Percentiles rank a stretch among this genome's conserved stretches.
phyloP scores from a whole-genome alignment of 2,797 vertebrate genomes.

The Heterohyrax brucei region DNA sequence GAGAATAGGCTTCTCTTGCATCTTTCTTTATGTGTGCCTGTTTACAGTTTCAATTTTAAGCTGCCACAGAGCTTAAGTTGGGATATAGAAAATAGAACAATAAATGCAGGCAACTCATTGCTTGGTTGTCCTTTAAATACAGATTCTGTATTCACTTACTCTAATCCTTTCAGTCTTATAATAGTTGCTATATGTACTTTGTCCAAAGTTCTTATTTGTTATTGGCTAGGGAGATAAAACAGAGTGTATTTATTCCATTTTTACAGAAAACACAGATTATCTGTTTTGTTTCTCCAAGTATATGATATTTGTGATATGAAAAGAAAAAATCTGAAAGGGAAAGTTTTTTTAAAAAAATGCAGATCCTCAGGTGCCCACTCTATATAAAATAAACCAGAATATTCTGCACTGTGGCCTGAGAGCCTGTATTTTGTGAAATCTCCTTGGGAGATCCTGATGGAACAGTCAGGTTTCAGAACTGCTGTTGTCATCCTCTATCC shows the following conservation, averaged over 20 bases:
- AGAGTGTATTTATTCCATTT: slow-evolving; percentile 13
- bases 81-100: not conserved
- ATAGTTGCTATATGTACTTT: not conserved
- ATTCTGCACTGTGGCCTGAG: not conserved
- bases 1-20: not conserved
- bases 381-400: slow-evolving; percentile 40
- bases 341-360: not conserved
- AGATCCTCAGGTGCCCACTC: not conserved
- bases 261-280: not conserved
- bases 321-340: not conserved
- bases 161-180: slow-evolving; percentile 12
- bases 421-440: slow-evolving; percentile 22
- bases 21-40: not conserved
- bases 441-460: not conserved
- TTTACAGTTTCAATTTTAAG: slow-evolving; percentile 35
- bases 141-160: not conserved
- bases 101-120: not conserved
- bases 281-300: slow-evolving; percentile 25
- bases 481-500: not conserved
- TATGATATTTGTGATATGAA: not conserved
- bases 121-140: slow-evolving; percentile 12
- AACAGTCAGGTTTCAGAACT: not conserved
- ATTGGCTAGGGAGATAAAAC: not conserved
- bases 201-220: not conserved
- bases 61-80: not conserved